phyloP scores from a whole-genome alignment of 2,113 vertebrate genomes.

The Pedionomus torquatus region DNA sequence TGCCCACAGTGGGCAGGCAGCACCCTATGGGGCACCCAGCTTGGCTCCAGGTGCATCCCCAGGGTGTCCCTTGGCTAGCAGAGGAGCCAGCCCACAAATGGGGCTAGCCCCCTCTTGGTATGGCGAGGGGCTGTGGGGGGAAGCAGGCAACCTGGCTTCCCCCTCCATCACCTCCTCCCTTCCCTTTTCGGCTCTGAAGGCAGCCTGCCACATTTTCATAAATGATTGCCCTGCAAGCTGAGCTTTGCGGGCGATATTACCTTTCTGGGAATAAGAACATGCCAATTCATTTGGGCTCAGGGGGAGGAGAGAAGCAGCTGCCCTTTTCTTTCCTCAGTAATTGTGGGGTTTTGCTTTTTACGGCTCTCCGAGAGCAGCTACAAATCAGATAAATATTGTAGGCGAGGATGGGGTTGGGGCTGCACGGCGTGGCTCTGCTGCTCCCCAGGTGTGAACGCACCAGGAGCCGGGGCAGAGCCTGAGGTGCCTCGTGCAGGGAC shows the following conservation, averaged over 20 bases:
- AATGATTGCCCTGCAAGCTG: slow-evolving; percentile 30
- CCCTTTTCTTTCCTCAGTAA: slow-evolving; percentile 40
- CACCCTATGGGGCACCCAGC: background rate
- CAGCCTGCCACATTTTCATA: slow-evolving; percentile 16
- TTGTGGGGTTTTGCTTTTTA: slow-evolving; percentile 49
- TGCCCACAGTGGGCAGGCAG: background rate
- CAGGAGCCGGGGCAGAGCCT: background rate
- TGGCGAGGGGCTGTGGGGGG: background rate
- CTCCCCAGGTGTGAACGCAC: background rate
- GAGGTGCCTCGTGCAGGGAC: background rate
- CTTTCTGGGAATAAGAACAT: slow-evolving; percentile 43
- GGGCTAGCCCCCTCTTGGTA: background rate
- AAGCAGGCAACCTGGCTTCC: background rate
- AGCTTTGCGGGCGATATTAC: slow-evolving; percentile 3
- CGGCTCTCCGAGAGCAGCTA: slow-evolving; percentile 22
- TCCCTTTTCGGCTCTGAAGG: background rate
- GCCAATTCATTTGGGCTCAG: slow-evolving; percentile 11
- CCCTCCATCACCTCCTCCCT: background rate
- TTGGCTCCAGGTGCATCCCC: fast-evolving
- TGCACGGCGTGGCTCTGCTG: background rate
- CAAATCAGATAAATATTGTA: slow-evolving; percentile 17
- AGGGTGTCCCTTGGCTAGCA: background rate
- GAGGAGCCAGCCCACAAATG: background rate
- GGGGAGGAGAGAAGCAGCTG: slow-evolving; percentile 50
- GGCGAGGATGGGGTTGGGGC: background rate